Percentiles rank a stretch among this genome's conserved stretches.
Conservation (phyloP, 2,888 invertebrate species). For the Rhyacophila evoluta region DNA sequence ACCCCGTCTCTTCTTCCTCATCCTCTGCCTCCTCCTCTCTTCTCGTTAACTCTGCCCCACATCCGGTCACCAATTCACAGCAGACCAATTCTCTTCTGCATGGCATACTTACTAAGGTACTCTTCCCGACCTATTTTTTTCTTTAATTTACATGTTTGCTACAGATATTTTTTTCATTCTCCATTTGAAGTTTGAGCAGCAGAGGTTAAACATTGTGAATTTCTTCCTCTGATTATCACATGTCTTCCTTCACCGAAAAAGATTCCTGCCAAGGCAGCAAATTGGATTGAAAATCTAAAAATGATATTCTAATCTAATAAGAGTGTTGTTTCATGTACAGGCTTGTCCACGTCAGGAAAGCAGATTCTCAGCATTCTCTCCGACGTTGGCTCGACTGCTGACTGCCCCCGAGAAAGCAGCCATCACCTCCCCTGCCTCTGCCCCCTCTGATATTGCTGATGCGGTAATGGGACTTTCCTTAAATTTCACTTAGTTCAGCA, state of each 20-base stretch:
- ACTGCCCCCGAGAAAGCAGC: slow-evolving; percentile 73
- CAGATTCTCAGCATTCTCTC: slow-evolving; percentile 75
- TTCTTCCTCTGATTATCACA: too few species aligned
- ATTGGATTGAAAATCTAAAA: too few species aligned
- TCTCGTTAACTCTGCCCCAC: slow-evolving; percentile 53
- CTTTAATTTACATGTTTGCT: too few species aligned
- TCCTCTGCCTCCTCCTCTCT: slow-evolving; percentile 56
- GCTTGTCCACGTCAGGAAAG: slow-evolving; percentile 48
- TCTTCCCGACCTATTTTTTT: too few species aligned
- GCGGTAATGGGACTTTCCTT: neutral
- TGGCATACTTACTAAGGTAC: slow-evolving; percentile 80
- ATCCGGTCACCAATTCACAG: slow-evolving; percentile 58
- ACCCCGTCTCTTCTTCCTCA: slow-evolving; percentile 72
- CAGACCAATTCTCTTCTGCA: slow-evolving; percentile 78
- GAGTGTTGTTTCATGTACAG: slow-evolving; percentile 41
- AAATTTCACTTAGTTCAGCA: too few species aligned
- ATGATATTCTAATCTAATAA: too few species aligned
- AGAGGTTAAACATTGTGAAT: too few species aligned
- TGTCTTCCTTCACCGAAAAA: too few species aligned
- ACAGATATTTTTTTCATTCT: too few species aligned
- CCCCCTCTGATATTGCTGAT: neutral
- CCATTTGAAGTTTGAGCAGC: too few species aligned
- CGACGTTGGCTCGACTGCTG: slow-evolving; percentile 83
- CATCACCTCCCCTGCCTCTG: slow-evolving; percentile 33
- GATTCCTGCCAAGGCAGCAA: too few species aligned